Evolutionary conservation across 2,888 invertebrate species (phyloP), one percentile per base, ranked within the genome.

Genomic region (Cheilosia grossa): DNA sequence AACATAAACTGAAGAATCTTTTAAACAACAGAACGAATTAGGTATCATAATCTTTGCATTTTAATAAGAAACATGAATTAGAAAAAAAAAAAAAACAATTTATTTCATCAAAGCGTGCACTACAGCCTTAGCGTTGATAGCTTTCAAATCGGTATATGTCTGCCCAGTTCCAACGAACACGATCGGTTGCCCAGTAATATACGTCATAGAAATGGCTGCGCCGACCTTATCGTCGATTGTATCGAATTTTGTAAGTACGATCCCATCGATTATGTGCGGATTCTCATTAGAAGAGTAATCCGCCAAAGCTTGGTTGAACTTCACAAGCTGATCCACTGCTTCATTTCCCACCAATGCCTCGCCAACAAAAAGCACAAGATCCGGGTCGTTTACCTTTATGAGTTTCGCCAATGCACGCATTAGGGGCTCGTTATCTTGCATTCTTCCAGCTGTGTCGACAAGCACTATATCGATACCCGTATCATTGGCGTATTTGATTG

Each of bases 261-360:
- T 99, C 63, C 99, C 99, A 92, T 99, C 99, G 88, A 99, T 99
- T 54, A 98, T 95, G 90, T 98, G 98, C 0, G 98, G 98, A 91
- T 95, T 95, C 73, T 93, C 92, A 0, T 95, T 94, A 0, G 95
- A 94, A 69, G 95, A 95, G 93, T 97, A 96, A 92, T 99, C 99
- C 7, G 99, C 99, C 51, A 99, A 93, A 0, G 99, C 98, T 91
- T 98, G 97, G 93, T 99, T 99, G 93, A 99, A 99, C 93, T 99
- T 99, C 0, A 98, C 97, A 56, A 99, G 94, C 91, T 99, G 99
- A 93, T 99, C 99, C 24, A 99, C 99, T 17, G 99, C 99, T 91
- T 99, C 99, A 92, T 99, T 99, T 33, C 99, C 99, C 0, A 99
- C 99, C n/a, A 99, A 93, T 0, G 99, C 99, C 92, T 99, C 99